Evolutionary conservation across 2,113 vertebrate genomes (phyloP), one percentile per base, ranked within the genome.

Genomic region (Struthidea cinerea): DNA sequence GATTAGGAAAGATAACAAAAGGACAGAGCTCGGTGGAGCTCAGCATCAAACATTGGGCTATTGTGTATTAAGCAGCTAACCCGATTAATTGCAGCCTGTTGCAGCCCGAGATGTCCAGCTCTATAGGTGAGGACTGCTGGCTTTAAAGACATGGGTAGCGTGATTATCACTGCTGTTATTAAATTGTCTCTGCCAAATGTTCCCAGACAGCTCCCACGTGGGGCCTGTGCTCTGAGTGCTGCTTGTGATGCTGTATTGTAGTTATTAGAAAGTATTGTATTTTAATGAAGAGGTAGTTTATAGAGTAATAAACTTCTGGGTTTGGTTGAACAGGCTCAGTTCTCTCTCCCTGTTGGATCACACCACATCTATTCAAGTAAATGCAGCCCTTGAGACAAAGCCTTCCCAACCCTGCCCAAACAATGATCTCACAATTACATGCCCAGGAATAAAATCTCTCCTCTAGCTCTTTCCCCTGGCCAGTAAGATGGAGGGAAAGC

Each of bases 241-340:
- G 74, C 47, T 83, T 77, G 39, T 49, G 83, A 60, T 90, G 56
- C 70, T 89, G 26, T 86, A 73, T 81, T 49, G 78, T 50, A 71
- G 87, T 90, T 93, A 94, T 96, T 95, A 89, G 87, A 90, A 88
- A 95, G 57, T 95, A 94, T 91, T 87, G 91, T 91, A 64, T 96
- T 96, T 93, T 96, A 92, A 95, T 96, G 92, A 94, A 89, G 74
- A 94, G 87, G 22, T 53, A 12, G 78, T 94, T 94, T 78, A 84
- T 55, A 44, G 83, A 57, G 70, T 50, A 86, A 88, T 86, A 91
- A 90, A 89, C 42, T 85, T 70, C 24, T 30, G 57, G 57, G 57
- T 39, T 85, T 61, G 52, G 52, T 67, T 90, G 87, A 67, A 42
- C 56, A 33, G 73, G 71, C 84, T 90, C 32, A 2, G 30, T 73